These are phyloP conservation scores for Hippotragus niger DNA, from an alignment of 2,113 vertebrate genomes.

Conservation along the genomic window DNA sequence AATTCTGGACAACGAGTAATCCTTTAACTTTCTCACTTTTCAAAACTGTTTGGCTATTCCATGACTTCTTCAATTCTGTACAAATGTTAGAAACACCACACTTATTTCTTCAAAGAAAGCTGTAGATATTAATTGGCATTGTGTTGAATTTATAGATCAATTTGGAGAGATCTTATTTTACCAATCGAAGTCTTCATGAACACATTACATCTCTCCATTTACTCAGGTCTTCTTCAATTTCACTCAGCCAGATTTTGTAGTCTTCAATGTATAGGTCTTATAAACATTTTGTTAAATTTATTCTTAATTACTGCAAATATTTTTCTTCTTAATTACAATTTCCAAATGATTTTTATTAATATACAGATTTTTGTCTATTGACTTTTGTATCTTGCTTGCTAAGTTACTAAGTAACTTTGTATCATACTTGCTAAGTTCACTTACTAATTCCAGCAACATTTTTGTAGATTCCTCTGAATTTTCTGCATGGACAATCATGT, in stretches of 20 bases:
- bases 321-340: background rate
- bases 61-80: background rate
- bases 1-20: background rate
- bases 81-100: background rate
- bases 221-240: background rate
- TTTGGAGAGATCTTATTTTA: background rate
- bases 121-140: background rate
- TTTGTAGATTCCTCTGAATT: background rate
- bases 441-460: background rate
- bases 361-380: background rate
- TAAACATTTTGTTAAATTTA: background rate
- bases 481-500: background rate
- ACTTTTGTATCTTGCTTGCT: background rate
- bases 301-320: background rate
- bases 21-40: background rate
- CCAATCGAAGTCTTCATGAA: background rate
- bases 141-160: background rate
- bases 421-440: background rate
- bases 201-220: background rate
- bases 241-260: background rate
- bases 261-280: background rate
- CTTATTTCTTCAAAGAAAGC: background rate
- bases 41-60: background rate
- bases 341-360: background rate
- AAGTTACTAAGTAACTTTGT: background rate